Conservation (phyloP, 2,113 vertebrate genomes). For the Martes martes region DNA sequence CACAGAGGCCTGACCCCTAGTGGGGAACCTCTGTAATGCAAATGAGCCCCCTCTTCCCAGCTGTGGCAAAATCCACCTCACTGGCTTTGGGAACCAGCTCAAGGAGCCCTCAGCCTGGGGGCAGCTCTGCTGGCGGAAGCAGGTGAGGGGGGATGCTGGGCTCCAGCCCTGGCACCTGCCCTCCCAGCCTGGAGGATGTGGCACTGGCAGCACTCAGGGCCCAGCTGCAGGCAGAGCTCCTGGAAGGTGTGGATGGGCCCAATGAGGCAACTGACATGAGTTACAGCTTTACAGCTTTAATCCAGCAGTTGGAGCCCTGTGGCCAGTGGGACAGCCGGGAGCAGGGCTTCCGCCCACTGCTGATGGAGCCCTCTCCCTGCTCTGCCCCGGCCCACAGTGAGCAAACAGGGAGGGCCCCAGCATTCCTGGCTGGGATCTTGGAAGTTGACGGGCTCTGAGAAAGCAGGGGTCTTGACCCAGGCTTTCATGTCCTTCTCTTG, state of each 20-base stretch:
- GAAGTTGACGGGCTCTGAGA: background rate
- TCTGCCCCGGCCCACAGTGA: background rate
- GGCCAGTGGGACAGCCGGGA: background rate
- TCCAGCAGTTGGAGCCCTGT: background rate
- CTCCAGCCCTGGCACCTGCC: background rate
- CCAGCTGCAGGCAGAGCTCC: background rate
- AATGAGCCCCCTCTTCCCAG: background rate
- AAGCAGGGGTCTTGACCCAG: background rate
- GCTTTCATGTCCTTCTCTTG: background rate
- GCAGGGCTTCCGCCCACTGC: background rate
- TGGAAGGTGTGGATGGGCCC: background rate
- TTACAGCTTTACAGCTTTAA: constrained; percentile 68
- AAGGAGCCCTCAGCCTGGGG: background rate
- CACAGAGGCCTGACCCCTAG: background rate
- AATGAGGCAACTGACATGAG: background rate
- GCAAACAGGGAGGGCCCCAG: background rate
- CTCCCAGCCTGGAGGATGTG: too few relatives aligned
- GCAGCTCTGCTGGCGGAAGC: background rate
- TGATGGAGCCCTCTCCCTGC: background rate
- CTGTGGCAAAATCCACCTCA: background rate
- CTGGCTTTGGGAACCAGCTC: background rate
- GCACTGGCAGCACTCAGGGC: background rate
- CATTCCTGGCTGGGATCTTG: background rate
- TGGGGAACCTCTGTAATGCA: background rate
- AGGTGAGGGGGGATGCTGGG: background rate